A percentile compares a stretch with the other conserved stretches of the same genome.
Evolutionary conservation across 2,888 invertebrate genomes (phyloP).

Genomic region (Nomada fabriciana): DNA sequence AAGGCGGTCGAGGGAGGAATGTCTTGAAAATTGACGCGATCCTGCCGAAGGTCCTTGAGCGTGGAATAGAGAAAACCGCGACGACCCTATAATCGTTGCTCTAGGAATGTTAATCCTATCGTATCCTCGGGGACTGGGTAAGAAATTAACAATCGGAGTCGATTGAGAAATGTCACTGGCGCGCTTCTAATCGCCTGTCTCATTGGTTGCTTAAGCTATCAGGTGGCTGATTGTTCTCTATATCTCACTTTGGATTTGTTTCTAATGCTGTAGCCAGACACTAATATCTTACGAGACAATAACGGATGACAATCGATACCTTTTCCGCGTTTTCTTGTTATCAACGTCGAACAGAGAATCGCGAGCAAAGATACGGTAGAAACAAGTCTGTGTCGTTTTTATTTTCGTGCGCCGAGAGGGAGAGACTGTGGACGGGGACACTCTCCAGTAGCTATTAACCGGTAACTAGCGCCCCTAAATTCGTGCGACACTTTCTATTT

Average conservation of each 20-base stretch:
- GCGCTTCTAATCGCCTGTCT: slow-evolving; percentile 7
- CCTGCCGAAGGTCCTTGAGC: slow-evolving; percentile 74
- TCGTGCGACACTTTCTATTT: slow-evolving; percentile 63
- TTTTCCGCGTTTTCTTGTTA: too few species aligned
- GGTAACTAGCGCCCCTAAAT: slow-evolving; percentile 48
- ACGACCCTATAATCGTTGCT: slow-evolving; percentile 67
- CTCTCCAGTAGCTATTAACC: slow-evolving; percentile 44
- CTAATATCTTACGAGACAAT: too few species aligned
- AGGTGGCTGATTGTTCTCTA: neutral
- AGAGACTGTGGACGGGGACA: slow-evolving; percentile 8
- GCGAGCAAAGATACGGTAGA: neutral
- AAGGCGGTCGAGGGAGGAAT: slow-evolving; percentile 75
- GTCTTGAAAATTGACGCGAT: slow-evolving; percentile 78
- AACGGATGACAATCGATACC: too few species aligned
- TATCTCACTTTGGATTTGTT: neutral
- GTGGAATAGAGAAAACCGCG: slow-evolving; percentile 78
- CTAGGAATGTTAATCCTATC: slow-evolving; percentile 67
- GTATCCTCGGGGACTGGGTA: slow-evolving; percentile 14
- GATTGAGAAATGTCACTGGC: slow-evolving; percentile 39
- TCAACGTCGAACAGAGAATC: neutral
- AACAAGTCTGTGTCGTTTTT: slow-evolving; percentile 16
- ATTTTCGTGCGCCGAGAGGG: slow-evolving; percentile 4
- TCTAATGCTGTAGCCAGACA: too few species aligned
- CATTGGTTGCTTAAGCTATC: neutral
- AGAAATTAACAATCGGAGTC: slow-evolving; percentile 35